Base-by-base conservation (phyloP, 2,888 invertebrate genomes). In the Malacosoma neustria region DNA sequence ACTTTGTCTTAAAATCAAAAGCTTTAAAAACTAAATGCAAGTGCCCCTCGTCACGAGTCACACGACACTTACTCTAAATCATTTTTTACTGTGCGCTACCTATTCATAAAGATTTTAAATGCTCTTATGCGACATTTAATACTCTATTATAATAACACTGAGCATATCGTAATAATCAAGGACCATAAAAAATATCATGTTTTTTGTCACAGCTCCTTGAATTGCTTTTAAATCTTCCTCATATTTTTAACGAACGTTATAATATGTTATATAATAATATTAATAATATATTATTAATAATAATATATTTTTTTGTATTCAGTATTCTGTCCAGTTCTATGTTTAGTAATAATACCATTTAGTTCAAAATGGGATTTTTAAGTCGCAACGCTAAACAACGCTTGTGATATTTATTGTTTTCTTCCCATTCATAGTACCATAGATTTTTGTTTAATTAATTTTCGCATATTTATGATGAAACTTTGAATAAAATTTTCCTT, bases 111-210 rank as follows among this genome's bases (percentile, higher is more conserved):
- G 59, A 64, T 57, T 45, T 61, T 64, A 60, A 67, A 63, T 48
- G 58, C 59, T 63, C 60, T 63, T 57, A 65, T 41, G 52, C 45
- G 68, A 64, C 61, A 70, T 63, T 62, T 63, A 65, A 70, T 72
- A 68, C 68, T 57, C 55, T 47, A 57, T 63, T 64, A 58, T 61
- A 56, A 50, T 54, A 22, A 22, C 22, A 50, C 45, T 46, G 43
- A 45, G 47, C 50, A 44, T 51, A 42, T 54, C 51, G 61, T 48
- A 56, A 49, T 48, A 52, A 54, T 53, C 43, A 43, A 46, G 42
- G 42, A 53, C 34, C 45, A 47, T 40, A 49, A 51, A 48, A 57
- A 52, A 44, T 22, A 9, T 22, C 5, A 7, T 22, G 9, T 7
- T 22, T 22, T 22, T 22, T 7, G 5, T 22, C 22, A 22, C 22